Evolutionary conservation across 1,140 invertebrate genomes (phyloP), one percentile per base, ranked within the genome.

Genomic region (Ceratina calcarata): DNA sequence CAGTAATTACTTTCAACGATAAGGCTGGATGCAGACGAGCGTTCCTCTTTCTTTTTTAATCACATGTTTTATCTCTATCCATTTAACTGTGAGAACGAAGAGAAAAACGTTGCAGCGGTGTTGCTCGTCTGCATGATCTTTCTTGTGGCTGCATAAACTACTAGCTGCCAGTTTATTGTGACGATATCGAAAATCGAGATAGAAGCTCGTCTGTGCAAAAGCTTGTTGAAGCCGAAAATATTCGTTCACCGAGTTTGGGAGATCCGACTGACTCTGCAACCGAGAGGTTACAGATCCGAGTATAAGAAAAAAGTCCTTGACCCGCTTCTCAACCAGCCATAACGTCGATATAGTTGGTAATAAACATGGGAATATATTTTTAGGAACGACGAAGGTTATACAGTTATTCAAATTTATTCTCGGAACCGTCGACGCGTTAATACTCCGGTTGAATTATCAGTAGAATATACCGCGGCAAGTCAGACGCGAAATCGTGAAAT

Each of bases 81-180:
- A 16, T 18, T 57, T 12, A 57, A 57, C 1, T 18, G n/a, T 3
- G 55, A 57, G 15, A 57, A n/a, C 37, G 10, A 27, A 60, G 16
- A 20, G 24, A 62, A 7, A 62, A 27, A 15, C 13, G 15, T 18
- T 13, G n/a, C 12, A n/a, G 55, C 15, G 55, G n/a, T 16, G 55
- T 16, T 57, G 55, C n/a, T n/a, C 22, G 85, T 79, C 86, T 69
- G 45, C 51, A 20, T 10, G n/a, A n/a, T 20, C 22, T 10, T 20
- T 60, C 18, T 18, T 15, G 53, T n/a, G 15, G 53, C 53, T 55
- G 37, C 53, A 2, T 0, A 60, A 60, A n/a, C n/a, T 85, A 77
- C 81, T 76, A 86, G 82, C 86, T 81, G 60, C 82, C 85, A 71
- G 77, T 83, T 83, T 70, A 78, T 81, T 78, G 71, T 69, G 78